Percentiles rank a stretch among this genome's conserved stretches.
Evolutionary conservation across 2,113 vertebrate genomes (phyloP).

Genomic region (Fukomys damarensis): DNA sequence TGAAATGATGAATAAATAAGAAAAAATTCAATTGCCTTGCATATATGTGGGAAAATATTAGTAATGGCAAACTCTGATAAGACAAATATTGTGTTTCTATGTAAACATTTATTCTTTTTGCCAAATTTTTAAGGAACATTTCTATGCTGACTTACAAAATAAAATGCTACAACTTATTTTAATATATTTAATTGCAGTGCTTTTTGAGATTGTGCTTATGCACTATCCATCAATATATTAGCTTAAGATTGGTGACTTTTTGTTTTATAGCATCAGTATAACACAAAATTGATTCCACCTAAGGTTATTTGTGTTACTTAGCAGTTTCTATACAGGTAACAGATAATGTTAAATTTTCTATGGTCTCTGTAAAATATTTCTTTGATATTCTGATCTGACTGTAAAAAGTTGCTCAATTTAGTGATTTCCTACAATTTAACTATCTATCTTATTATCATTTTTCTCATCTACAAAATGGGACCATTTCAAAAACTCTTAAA

Average conservation of each 20-base stretch:
- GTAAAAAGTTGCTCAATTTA: not conserved
- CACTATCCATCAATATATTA: not conserved
- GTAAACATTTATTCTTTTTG: not conserved
- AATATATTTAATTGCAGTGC: not conserved
- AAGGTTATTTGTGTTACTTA: not conserved
- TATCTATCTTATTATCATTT: not conserved
- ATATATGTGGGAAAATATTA: not conserved
- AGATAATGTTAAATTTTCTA: not conserved
- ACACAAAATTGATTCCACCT: not conserved
- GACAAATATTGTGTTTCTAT: not conserved
- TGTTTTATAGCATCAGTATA: not conserved
- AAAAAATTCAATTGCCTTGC: too few species aligned
- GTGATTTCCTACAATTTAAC: not conserved
- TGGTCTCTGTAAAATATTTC: not conserved
- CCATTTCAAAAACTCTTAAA: not conserved
- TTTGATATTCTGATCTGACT: not conserved
- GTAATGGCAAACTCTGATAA: not conserved
- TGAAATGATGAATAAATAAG: slow-evolving; percentile 2
- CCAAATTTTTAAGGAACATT: not conserved
- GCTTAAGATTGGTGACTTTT: not conserved
- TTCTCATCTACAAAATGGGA: not conserved
- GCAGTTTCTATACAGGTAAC: not conserved
- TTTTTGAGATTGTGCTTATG: not conserved
- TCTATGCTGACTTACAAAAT: not conserved
- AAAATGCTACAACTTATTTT: not conserved